Evolutionary conservation across 2,797 vertebrate genomes (phyloP), one percentile per base, ranked within the genome.

Genomic region (Myotis daubentonii): DNA sequence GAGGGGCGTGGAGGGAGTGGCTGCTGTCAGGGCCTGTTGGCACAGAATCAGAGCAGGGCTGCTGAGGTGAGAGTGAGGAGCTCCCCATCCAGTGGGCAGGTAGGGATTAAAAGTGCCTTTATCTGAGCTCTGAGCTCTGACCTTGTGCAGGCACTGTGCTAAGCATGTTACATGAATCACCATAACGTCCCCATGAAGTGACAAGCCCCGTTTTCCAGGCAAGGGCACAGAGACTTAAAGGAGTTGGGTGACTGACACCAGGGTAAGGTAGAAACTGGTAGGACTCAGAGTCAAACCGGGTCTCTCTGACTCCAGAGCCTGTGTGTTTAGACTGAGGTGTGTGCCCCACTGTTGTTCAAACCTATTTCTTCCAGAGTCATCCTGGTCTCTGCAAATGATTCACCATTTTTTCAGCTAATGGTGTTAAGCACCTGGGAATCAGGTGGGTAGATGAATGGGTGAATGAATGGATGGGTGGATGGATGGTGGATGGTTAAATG

Each of bases 381-480:
- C 60, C 17, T 51, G 12, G n/a, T 44, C 72, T 51, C 25, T 17
- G 4, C 16, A 55, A 49, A 80, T 1, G 17, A 44, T 0, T 80
- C 41, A 0, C 6, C 38, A 1, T 47, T n/a, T 65, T 72, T 41
- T 33, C 25, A 15, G 44, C 28, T 25, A 25, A 83, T 75, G n/a
- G 16, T 57, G 33, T 19, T 7, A 15, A 47, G 81, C 51, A 38
- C 10, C 25, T 12, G 47, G 74, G 41, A 53, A 4, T 28, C 53
- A 1, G 65, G 2, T 60, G n/a, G 38, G 0, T 36, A 10, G 10
- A 5, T 57, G 17, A 5, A 3, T 41, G n/a, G 8, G 4, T 8
- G 4, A 16, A 1, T 13, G 1, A 2, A 1, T 65, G 36, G 22
- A 1, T 55, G 4, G 2, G 0, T n/a, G 41, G 2, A 0, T 55